A percentile compares a stretch with the other conserved stretches of the same genome.
These are phyloP conservation scores for Eulimnadia texana DNA, from an alignment of 1,140 invertebrate species.

Conservation along the genomic window DNA sequence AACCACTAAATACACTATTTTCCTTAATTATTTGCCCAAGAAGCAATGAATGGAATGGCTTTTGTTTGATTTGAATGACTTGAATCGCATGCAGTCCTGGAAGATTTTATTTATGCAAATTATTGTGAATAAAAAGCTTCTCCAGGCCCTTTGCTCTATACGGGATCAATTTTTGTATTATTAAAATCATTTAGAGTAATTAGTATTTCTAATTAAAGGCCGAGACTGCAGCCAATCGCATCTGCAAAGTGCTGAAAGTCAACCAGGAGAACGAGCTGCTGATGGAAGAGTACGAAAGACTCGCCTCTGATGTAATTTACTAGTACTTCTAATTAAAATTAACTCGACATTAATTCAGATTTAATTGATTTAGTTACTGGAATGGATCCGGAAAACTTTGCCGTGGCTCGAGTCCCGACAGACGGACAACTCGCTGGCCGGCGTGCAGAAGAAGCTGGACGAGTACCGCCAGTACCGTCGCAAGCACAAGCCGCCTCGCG, in stretches of 20 bases:
- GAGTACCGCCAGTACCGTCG: conserved; percentile 96
- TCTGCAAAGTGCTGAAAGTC: conserved; percentile 98
- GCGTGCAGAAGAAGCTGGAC: conserved; percentile 93
- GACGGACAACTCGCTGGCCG: conserved; percentile 92
- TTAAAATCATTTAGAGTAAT: neutral
- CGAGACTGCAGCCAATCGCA: conserved; percentile 97
- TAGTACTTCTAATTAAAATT: neutral
- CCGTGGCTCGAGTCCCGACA: conserved; percentile 95
- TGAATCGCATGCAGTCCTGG: too few relatives aligned
- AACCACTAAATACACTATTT: too few relatives aligned
- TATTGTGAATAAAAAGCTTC: too few relatives aligned
- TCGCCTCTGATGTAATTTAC: conserved; percentile 84
- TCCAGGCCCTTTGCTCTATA: neutral
- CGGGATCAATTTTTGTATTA: neutral
- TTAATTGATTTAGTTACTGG: conserved; percentile 84
- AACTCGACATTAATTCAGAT: too few relatives aligned
- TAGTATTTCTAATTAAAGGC: too few relatives aligned
- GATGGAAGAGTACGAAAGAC: conserved; percentile 97
- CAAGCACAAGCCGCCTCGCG: conserved; percentile 95
- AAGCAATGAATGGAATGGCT: neutral
- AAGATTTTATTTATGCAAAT: too few relatives aligned
- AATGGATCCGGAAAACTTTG: conserved; percentile 95
- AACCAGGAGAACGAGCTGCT: conserved; percentile 99
- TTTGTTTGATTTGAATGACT: neutral
- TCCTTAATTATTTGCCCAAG: too few relatives aligned